Base-by-base conservation (phyloP, 2,113 vertebrate species). In the Crypturellus undulatus region DNA sequence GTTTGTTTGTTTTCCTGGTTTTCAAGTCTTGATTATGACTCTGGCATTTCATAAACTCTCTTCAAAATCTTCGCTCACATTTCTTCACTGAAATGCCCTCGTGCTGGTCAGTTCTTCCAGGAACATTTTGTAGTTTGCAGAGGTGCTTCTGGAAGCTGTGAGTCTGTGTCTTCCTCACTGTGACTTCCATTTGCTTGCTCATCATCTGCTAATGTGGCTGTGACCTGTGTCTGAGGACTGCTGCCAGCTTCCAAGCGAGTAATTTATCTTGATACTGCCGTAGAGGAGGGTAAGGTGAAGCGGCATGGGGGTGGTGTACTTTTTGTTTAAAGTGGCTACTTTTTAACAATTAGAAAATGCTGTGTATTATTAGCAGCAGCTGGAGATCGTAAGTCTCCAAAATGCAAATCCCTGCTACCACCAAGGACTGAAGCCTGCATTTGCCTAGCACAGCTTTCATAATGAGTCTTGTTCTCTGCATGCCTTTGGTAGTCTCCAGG, bases 401-500 rank as follows among this genome's bases (percentile, higher is more conserved):
- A 42, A 68, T 25, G 12, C 15, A 63, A 69, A 13, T 16, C 43
- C 3, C 25, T 83, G 22, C 38, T 56, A 10, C 32, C 14, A 65
- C 6, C 30, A 42, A 62, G 63, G 19, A 21, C 67, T 52, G 40
- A 26, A 54, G 38, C 60, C 43, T 32, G 30, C 25, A 8, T 12
- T 56, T 40, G 30, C 58, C 32, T n/a, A 28, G 20, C 26, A 43
- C 21, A 10, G 0, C 1, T 10, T 25, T 4, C 2, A 2, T 6
- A 3, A 26, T 26, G 6, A 10, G 43, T 7, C 5, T 51, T 22
- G 5, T 10, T 60, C 51, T 85, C 42, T 2, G 0, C 4, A 0
- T 11, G 20, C 6, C 3, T 26, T 85, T 18, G 26, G 8, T n/a
- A 26, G 1, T 56, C 7, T 51, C 1, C 0, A 51, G n/a, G n/a